phyloP scores from a whole-genome alignment of 2,888 invertebrate genomes.

The Mechanitis messenoides region DNA sequence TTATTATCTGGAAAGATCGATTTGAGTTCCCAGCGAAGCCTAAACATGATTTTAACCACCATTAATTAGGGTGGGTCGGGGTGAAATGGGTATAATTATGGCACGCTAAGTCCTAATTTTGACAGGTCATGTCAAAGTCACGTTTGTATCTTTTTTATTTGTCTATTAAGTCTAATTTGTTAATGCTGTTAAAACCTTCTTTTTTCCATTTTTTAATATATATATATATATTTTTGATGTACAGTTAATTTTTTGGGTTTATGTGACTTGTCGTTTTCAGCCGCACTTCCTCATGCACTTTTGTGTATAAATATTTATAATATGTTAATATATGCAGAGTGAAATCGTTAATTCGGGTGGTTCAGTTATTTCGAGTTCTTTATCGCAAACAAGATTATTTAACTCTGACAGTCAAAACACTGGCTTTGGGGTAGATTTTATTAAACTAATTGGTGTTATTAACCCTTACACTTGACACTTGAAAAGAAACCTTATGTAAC shows the following conservation, averaged over 20 bases:
- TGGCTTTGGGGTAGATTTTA: constrained; percentile 9
- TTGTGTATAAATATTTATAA: constrained; percentile 48
- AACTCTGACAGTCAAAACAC: constrained; percentile 16
- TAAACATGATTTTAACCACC: constrained; percentile 47
- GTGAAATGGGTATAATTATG: constrained; percentile 10
- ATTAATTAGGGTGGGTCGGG: constrained; percentile 44
- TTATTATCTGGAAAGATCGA: constrained; percentile 45
- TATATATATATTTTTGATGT: neutral
- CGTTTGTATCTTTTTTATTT: too few relatives aligned
- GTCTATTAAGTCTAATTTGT: too few relatives aligned
- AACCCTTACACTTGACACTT: neutral
- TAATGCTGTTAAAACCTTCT: neutral
- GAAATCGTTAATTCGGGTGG: constrained; percentile 57
- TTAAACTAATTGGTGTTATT: constrained; percentile 15
- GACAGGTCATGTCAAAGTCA: neutral
- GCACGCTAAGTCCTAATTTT: neutral
- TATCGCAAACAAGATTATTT: constrained; percentile 26
- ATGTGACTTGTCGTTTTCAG: constrained; percentile 10
- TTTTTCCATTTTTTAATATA: neutral
- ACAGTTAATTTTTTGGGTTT: too few relatives aligned
- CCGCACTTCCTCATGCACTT: constrained; percentile 33
- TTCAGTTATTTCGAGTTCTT: constrained; percentile 28
- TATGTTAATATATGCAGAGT: constrained; percentile 64
- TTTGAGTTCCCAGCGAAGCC: constrained; percentile 50
- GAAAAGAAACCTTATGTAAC: constrained; percentile 4